A percentile compares a stretch with the other conserved stretches of the same genome.
phyloP scores from a whole-genome alignment of 2,113 vertebrate species.

The Columba janthina region DNA sequence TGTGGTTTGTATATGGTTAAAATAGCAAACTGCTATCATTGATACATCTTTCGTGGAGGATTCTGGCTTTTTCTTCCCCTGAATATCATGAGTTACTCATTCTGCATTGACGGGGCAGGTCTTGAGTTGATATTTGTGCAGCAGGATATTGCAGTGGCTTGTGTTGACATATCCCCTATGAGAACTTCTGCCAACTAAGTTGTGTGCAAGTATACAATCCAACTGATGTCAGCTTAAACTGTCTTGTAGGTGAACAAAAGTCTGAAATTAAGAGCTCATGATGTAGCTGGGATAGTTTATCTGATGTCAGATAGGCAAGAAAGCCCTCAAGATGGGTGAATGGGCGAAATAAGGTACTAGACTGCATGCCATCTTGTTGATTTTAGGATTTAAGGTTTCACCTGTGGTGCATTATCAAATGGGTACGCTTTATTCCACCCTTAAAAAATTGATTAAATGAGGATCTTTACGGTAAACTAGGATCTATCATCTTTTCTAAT shows the following conservation, averaged over 20 bases:
- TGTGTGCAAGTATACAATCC: neutral
- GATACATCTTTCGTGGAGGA: neutral
- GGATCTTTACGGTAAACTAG: neutral
- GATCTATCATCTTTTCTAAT: neutral
- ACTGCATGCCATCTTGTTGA: neutral
- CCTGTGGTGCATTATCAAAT: neutral
- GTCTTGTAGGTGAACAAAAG: neutral
- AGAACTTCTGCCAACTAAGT: neutral
- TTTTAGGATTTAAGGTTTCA: neutral
- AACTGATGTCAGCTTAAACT: neutral
- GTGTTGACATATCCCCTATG: neutral
- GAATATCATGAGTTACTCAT: neutral
- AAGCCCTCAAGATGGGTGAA: neutral
- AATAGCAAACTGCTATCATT: neutral
- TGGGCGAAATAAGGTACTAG: neutral
- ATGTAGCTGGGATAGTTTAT: neutral
- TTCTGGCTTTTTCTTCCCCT: neutral
- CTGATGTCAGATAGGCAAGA: neutral
- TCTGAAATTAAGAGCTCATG: neutral
- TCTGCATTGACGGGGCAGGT: neutral
- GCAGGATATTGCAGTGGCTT: neutral
- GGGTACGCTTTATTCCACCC: rapidly evolving
- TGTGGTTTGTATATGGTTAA: neutral
- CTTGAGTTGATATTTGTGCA: neutral
- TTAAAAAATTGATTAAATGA: neutral